These are phyloP conservation scores for Norana najaformis DNA, from an alignment of 2,888 invertebrate species.

Conservation along the genomic window DNA sequence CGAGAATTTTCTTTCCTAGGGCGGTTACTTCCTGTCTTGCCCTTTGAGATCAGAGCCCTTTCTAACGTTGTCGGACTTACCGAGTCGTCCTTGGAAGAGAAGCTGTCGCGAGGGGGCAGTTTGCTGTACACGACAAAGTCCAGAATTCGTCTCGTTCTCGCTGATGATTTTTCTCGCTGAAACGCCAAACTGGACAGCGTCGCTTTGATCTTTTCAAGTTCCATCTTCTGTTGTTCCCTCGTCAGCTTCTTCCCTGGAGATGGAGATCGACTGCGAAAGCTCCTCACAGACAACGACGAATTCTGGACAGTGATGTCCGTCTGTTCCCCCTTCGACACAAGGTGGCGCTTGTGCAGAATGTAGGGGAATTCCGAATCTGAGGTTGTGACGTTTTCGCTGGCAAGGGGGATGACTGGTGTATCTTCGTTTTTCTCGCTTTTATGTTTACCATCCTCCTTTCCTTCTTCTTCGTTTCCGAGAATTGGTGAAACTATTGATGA, in stretches of 20 bases:
- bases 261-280: neutral
- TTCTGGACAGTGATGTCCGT: constrained; percentile 9
- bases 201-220: constrained; percentile 42
- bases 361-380: constrained; percentile 59
- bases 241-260: constrained; percentile 21
- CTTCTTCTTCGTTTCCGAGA: neutral
- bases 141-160: constrained; percentile 25
- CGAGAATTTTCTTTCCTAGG: neutral
- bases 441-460: neutral
- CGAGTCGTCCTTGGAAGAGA: constrained; percentile 61
- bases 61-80: constrained; percentile 51
- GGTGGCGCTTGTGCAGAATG: constrained; percentile 51
- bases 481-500: neutral
- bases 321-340: constrained; percentile 31
- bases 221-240: constrained; percentile 35
- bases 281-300: neutral
- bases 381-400: constrained; percentile 19
- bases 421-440: constrained; percentile 36
- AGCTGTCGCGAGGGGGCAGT: constrained; percentile 58
- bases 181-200: constrained; percentile 30
- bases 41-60: neutral
- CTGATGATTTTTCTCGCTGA: neutral
- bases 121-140: constrained; percentile 43
- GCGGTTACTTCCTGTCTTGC: neutral
- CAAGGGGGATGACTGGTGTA: neutral